A percentile compares a stretch with the other conserved stretches of the same genome.
phyloP scores from a whole-genome alignment of 2,797 vertebrate genomes.

The Sparidentex hasta region DNA sequence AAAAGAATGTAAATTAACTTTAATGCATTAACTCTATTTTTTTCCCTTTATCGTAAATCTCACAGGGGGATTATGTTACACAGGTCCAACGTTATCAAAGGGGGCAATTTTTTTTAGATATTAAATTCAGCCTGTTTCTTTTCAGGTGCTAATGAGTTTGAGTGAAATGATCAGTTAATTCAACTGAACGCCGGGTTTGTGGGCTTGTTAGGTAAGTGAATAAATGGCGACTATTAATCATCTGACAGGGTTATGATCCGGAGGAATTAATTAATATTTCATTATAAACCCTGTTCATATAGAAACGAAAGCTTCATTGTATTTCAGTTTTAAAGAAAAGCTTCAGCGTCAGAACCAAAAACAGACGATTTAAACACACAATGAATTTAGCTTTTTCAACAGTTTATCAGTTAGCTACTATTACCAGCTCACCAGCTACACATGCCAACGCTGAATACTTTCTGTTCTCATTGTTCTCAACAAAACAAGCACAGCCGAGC shows the following conservation, averaged over 20 bases:
- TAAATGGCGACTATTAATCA: slow-evolving; percentile 88
- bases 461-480: too few relatives aligned
- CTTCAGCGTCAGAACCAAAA: background rate
- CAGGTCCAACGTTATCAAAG: slow-evolving; percentile 49
- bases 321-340: too few relatives aligned
- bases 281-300: slow-evolving; percentile 90
- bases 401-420: too few relatives aligned
- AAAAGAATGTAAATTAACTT: slow-evolving; percentile 88
- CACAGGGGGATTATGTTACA: slow-evolving; percentile 65
- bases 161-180: slow-evolving; percentile 74
- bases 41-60: slow-evolving; percentile 87
- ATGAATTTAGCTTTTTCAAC: too few relatives aligned
- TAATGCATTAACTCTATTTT: slow-evolving; percentile 87
- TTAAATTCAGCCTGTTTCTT: slow-evolving; percentile 80
- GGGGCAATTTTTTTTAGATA: slow-evolving; percentile 32
- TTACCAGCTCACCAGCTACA: too few relatives aligned
- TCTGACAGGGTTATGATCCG: slow-evolving; percentile 84
- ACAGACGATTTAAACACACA: too few relatives aligned
- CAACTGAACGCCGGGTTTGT: slow-evolving; percentile 84
- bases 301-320: slow-evolving; percentile 80
- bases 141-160: slow-evolving; percentile 81
- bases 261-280: slow-evolving; percentile 93
- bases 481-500: too few relatives aligned
- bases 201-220: slow-evolving; percentile 47
- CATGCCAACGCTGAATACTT: too few relatives aligned